phyloP scores from a whole-genome alignment of 1,140 invertebrate species.

The Pantala flavescens region DNA sequence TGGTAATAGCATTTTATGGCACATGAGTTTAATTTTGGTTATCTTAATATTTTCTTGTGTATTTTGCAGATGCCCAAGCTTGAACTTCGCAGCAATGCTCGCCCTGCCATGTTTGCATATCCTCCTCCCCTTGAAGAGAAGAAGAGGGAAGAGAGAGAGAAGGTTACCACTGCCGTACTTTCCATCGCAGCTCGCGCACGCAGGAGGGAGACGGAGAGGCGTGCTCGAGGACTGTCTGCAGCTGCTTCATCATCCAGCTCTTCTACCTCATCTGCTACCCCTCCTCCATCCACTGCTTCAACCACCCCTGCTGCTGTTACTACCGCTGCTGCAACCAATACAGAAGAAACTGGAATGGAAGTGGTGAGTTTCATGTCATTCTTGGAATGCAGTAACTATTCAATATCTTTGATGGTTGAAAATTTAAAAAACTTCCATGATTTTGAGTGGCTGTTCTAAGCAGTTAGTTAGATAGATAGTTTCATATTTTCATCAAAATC shows the following conservation, averaged over 20 bases:
- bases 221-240: conserved; percentile 36
- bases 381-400: background rate
- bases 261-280: background rate
- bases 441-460: no score
- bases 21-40: no score
- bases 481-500: no score
- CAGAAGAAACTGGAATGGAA: conserved; percentile 37
- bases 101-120: conserved; percentile 92
- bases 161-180: conserved; percentile 91
- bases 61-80: conserved; percentile 79
- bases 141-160: conserved; percentile 92
- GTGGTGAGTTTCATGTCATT: conserved; percentile 27
- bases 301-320: conserved; percentile 26
- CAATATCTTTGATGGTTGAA: no score
- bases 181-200: conserved; percentile 90
- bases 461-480: no score
- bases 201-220: conserved; percentile 57
- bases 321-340: no score
- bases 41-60: background rate
- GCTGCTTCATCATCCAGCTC: background rate
- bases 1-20: no score
- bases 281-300: background rate
- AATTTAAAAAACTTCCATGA: no score
- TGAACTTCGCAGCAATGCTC: conserved; percentile 84
- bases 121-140: conserved; percentile 95